phyloP scores from a whole-genome alignment of 1,140 invertebrate genomes.

The Sesamia nonagrioides region DNA sequence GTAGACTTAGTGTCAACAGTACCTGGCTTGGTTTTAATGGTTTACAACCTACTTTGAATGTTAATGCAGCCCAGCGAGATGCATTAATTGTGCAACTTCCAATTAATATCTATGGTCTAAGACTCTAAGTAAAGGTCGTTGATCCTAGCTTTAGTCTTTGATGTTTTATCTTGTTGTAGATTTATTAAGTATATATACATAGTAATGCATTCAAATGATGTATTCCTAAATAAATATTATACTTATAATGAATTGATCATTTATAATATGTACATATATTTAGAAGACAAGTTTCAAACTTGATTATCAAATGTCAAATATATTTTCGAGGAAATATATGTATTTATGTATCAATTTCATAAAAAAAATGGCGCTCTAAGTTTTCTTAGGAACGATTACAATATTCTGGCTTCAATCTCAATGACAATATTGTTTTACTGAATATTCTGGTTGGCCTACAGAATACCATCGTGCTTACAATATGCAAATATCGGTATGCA shows the following conservation, averaged over 20 bases:
- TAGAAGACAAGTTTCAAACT: too few relatives aligned
- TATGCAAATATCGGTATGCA: constrained; percentile 74
- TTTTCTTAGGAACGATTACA: neutral
- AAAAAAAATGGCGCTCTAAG: too few relatives aligned
- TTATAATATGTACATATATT: too few relatives aligned
- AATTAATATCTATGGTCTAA: neutral
- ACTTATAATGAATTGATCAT: too few relatives aligned
- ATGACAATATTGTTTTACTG: neutral
- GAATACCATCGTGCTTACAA: constrained; percentile 53
- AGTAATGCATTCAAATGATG: too few relatives aligned
- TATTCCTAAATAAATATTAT: too few relatives aligned
- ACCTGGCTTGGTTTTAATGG: constrained; percentile 22
- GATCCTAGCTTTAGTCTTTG: neutral
- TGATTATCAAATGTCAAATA: too few relatives aligned
- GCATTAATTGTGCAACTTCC: constrained; percentile 26
- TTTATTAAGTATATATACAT: too few relatives aligned
- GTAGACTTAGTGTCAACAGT: constrained; percentile 5
- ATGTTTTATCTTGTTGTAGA: too few relatives aligned
- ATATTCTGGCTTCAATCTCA: neutral
- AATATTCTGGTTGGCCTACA: constrained; percentile 20
- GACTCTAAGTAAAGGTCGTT: neutral
- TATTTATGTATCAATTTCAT: too few relatives aligned
- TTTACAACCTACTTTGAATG: constrained; percentile 32
- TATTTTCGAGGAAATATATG: too few relatives aligned
- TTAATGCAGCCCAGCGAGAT: constrained; percentile 6